Evolutionary conservation across 1,140 invertebrate genomes (phyloP).

Genomic region (Vanessa atalanta): DNA sequence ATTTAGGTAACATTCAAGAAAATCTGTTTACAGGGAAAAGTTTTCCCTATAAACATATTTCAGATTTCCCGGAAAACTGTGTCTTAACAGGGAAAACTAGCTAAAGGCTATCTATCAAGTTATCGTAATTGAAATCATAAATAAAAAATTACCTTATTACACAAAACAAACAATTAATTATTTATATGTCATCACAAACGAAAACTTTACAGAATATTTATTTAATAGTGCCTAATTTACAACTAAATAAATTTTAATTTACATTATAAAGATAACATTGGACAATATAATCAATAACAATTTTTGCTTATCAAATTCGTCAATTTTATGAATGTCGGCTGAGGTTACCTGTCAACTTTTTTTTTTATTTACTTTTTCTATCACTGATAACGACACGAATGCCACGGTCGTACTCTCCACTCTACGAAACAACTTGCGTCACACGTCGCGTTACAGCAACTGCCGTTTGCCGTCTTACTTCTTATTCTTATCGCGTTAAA

Average conservation of each 20-base stretch:
- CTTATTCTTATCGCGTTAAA: conserved; percentile 27
- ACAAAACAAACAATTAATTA: not conserved
- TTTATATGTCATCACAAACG: conserved; percentile 1
- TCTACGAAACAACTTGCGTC: conserved; percentile 29
- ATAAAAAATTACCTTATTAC: conserved; percentile 1
- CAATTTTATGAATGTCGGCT: conserved; percentile 16
- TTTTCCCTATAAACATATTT: too few species aligned
- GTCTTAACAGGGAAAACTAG: not conserved
- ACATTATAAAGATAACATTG: not conserved
- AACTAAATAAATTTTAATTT: not conserved
- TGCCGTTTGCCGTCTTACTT: conserved; percentile 14
- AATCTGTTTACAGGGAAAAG: not conserved
- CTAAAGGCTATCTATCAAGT: not conserved
- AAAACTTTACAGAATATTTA: not conserved
- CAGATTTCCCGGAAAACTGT: not conserved
- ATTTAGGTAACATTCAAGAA: not conserved
- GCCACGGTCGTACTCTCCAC: conserved; percentile 16
- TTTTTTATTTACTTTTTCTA: conserved; percentile 51
- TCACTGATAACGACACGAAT: conserved; percentile 36
- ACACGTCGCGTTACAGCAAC: conserved; percentile 30
- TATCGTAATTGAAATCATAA: not conserved
- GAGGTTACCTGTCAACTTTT: conserved; percentile 58
- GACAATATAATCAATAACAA: conserved; percentile 36
- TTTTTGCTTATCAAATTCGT: conserved; percentile 25
- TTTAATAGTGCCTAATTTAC: not conserved